Conservation (phyloP, 2,797 vertebrate species). For the Crypturellus tataupa region DNA sequence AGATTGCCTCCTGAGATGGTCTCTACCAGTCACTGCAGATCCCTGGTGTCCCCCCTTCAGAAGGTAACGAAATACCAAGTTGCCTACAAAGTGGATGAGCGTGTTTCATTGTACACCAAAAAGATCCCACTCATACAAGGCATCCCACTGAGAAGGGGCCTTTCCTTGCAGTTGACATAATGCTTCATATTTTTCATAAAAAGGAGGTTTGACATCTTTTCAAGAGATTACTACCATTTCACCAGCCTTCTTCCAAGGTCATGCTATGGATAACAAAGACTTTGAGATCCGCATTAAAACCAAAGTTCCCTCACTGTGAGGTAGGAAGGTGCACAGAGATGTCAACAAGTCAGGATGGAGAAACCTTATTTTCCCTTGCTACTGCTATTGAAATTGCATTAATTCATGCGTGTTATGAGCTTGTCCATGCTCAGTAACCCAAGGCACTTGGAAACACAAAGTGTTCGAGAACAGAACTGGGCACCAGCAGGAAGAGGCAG, state of each 20-base stretch:
- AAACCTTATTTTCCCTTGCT: background rate
- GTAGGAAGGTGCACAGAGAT: background rate
- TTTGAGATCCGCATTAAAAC: background rate
- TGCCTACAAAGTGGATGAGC: background rate
- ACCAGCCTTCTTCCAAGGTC: background rate
- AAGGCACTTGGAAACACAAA: background rate
- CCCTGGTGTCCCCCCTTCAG: background rate
- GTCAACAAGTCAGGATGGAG: background rate
- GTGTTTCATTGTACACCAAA: background rate
- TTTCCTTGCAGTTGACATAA: background rate
- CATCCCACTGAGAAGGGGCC: background rate
- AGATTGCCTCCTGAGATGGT: slow-evolving; percentile 16
- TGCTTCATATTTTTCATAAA: background rate
- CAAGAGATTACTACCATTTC: background rate
- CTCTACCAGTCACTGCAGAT: slow-evolving; percentile 23
- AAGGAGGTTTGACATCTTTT: background rate
- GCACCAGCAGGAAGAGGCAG: background rate
- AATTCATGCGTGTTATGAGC: background rate
- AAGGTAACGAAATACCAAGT: background rate
- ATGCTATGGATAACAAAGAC: background rate
- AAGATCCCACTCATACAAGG: background rate
- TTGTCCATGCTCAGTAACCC: background rate
- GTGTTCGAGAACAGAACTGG: rapidly evolving
- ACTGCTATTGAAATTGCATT: background rate
- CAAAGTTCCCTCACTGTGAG: background rate